Base-by-base conservation (phyloP, 2,113 vertebrate species). In the Gavialis gangeticus region DNA sequence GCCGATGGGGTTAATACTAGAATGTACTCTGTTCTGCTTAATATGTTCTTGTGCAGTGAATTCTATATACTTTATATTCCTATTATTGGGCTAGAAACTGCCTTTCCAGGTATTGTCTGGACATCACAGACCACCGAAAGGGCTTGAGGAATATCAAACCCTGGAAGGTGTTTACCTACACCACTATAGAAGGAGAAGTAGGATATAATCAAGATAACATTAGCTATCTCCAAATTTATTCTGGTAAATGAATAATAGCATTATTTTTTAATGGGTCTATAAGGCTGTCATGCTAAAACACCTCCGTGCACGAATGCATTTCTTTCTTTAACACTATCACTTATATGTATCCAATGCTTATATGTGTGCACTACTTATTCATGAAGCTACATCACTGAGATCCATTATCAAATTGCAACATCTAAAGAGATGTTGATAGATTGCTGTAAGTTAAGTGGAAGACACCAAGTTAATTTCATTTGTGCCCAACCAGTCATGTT, bases 161-260 rank as follows among this genome's bases (percentile, higher is more conserved):
- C 27, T 30, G n/a, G 7, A 0, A 0, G 27, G 14, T 55, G 93
- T 78, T 85, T 64, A 57, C 89, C 60, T 82, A 57, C n/a, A 30
- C 67, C 67, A 71, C 34, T 79, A 14, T 9, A 16, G 17, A 78
- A 79, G 77, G 28, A 12, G 58, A 60, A 21, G 24, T 22, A 60
- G 15, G n/a, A 37, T 12, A 78, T 84, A 55, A 22, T 87, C 21
- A 79, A 64, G 12, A 22, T 18, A 67, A 9, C 12, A 88, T 63
- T 18, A 28, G 54, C 59, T 84, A 46, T 14, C 25, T 55, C 25
- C 37, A 58, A 8, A n/a, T 34, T 55, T 55, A 16, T 19, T 82
- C 75, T 59, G 60, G 69, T 57, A 81, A 83, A 94, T 28, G 17
- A 67, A 28, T 22, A 62, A 15, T 10, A 3, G 3, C 77, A 67